Conservation (phyloP, 2,888 invertebrate species). For the Agonopterix heracliana region DNA sequence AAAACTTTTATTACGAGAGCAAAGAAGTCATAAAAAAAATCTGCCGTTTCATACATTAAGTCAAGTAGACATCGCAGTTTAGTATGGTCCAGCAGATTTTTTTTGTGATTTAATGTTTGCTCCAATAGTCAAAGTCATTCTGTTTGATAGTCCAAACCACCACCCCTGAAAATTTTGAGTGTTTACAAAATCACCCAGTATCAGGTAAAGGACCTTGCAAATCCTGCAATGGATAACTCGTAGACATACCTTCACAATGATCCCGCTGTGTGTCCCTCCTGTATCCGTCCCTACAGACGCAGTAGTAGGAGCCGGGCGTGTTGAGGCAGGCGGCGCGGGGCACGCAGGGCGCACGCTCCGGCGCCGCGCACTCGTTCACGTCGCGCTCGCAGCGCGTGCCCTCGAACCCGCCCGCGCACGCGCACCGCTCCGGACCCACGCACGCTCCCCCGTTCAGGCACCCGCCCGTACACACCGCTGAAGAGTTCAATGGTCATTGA, state of each 20-base stretch:
- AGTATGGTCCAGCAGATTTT: too few relatives aligned
- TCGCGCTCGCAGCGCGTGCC: slow-evolving; percentile 91
- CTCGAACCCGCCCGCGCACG: slow-evolving; percentile 87
- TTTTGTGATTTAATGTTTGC: too few relatives aligned
- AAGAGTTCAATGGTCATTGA: background rate
- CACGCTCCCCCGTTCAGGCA: slow-evolving; percentile 92
- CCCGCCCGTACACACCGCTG: slow-evolving; percentile 86
- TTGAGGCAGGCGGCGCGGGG: slow-evolving; percentile 88
- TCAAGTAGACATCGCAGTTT: too few relatives aligned
- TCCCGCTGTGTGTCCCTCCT: slow-evolving; percentile 73
- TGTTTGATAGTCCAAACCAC: too few relatives aligned
- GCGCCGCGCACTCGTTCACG: slow-evolving; percentile 86
- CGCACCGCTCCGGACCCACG: slow-evolving; percentile 84
- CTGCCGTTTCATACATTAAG: too few relatives aligned
- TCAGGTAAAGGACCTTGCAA: too few relatives aligned
- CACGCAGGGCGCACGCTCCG: slow-evolving; percentile 80
- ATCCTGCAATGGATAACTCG: too few relatives aligned
- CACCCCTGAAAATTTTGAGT: too few relatives aligned
- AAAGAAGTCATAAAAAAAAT: too few relatives aligned
- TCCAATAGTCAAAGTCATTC: too few relatives aligned
- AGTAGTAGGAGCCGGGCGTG: slow-evolving; percentile 93
- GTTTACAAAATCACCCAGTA: too few relatives aligned
- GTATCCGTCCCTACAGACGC: slow-evolving; percentile 89
- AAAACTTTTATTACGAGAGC: too few relatives aligned
- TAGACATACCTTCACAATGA: slow-evolving; percentile 77